phyloP scores from a whole-genome alignment of 2,113 vertebrate species.

The Periophthalmodon schlosseri region DNA sequence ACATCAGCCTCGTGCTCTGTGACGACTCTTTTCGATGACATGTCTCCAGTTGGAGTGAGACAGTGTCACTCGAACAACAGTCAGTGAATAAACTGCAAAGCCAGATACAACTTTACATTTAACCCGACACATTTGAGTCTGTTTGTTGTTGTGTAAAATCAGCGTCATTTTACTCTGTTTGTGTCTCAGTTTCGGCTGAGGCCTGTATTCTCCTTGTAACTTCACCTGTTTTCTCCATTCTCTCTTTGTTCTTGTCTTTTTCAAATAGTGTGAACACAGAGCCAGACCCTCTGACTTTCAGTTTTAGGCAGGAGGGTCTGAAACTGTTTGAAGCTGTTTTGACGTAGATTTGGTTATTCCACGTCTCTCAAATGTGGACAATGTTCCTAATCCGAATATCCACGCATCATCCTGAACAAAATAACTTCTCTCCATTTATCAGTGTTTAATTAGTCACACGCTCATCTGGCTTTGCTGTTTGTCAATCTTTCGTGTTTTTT shows the following conservation, averaged over 20 bases:
- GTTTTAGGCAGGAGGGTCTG: neutral
- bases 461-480: too few species aligned
- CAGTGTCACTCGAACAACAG: too few species aligned
- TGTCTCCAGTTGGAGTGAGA: too few species aligned
- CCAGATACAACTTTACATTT: too few species aligned
- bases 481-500: neutral
- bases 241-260: neutral
- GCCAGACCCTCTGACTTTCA: neutral
- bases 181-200: neutral
- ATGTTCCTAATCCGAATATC: neutral
- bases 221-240: neutral
- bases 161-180: neutral
- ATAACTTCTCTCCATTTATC: too few species aligned
- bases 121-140: neutral
- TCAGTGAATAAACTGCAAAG: neutral
- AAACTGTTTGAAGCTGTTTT: neutral
- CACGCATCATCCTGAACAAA: neutral
- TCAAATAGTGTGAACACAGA: neutral
- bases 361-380: neutral
- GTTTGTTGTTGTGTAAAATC: neutral
- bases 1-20: too few species aligned
- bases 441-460: too few species aligned
- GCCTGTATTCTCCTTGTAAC: neutral
- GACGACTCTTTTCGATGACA: too few species aligned
- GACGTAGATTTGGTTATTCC: neutral